Percentiles rank a stretch among this genome's conserved stretches.
Evolutionary conservation across 1,140 invertebrate genomes (phyloP).

Genomic region (Nylanderia fulva): DNA sequence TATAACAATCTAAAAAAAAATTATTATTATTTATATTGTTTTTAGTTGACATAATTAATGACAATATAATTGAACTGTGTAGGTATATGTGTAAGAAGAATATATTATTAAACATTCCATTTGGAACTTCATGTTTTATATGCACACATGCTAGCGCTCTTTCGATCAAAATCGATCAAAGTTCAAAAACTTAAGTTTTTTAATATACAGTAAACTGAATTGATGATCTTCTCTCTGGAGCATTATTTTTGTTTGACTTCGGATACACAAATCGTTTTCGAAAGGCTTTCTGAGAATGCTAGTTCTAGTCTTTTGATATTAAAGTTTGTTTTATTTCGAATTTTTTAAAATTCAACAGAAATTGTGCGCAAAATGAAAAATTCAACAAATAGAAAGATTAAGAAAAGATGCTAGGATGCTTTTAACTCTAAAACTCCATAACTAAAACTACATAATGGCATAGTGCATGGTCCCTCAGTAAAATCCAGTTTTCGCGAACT

Average conservation of each 20-base stretch:
- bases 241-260: constrained; percentile 12
- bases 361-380: not conserved
- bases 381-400: constrained; percentile 9
- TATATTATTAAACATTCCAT: not conserved
- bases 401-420: constrained; percentile 8
- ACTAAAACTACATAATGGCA: constrained; percentile 30
- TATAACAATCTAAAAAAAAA: not conserved
- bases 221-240: not conserved
- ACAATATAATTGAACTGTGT: not conserved
- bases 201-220: constrained; percentile 7
- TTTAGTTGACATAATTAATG: not conserved
- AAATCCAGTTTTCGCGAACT: constrained; percentile 42
- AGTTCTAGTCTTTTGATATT: constrained; percentile 19
- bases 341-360: not conserved
- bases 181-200: not conserved
- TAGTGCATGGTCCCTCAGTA: not conserved
- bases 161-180: too few species aligned
- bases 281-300: constrained; percentile 1
- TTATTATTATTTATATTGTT: not conserved
- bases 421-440: constrained; percentile 27
- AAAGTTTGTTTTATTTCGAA: not conserved
- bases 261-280: not conserved
- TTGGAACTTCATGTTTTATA: not conserved
- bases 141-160: not conserved
- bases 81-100: not conserved